Conservation (phyloP, 2,113 vertebrate species). For the Clarias magur region DNA sequence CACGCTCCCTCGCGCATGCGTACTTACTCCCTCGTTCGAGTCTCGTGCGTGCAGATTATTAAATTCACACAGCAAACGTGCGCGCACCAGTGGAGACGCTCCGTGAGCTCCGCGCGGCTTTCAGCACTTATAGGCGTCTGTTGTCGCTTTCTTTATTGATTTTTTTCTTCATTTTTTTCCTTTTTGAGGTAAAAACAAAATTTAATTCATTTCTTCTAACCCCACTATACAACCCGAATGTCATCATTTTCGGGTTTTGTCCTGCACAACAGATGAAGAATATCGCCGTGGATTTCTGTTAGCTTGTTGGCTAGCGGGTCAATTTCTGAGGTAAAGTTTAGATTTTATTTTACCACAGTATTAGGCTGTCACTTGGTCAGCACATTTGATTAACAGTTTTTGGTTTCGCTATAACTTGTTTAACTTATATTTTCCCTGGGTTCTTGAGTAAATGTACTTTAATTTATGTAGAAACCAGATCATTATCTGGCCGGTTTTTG, state of each 20-base stretch:
- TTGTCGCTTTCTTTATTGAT: neutral
- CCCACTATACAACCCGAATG: neutral
- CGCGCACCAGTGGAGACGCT: neutral
- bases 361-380: neutral
- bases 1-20: neutral
- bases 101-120: neutral
- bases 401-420: neutral
- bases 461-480: neutral
- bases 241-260: neutral
- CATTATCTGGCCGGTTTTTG: neutral
- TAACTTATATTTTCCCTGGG: neutral
- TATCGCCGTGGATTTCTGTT: neutral
- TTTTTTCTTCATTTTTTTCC: neutral
- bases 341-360: neutral
- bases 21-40: neutral
- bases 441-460: neutral
- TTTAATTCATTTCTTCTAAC: neutral
- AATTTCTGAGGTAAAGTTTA: neutral
- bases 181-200: neutral
- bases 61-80: neutral
- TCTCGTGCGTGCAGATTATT: neutral
- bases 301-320: neutral
- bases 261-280: neutral
- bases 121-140: neutral
- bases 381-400: neutral